phyloP scores from a whole-genome alignment of 2,797 vertebrate genomes.

The Malacoctenus gilli region DNA sequence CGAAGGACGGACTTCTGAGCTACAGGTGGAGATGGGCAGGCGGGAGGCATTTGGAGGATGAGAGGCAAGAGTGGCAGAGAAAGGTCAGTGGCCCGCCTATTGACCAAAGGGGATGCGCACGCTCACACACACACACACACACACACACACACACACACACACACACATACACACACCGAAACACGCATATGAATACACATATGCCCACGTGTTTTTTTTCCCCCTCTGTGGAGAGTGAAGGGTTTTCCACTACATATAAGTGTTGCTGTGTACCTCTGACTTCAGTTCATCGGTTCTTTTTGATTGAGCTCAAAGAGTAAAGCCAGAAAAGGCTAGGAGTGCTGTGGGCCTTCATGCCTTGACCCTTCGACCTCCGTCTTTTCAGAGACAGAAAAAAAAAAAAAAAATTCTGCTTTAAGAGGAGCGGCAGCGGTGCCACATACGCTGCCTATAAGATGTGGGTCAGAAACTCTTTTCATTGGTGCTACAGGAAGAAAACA shows the following conservation, averaged over 20 bases:
- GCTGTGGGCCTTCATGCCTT: constrained; percentile 35
- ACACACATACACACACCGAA: constrained; percentile 34
- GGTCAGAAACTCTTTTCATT: constrained; percentile 60
- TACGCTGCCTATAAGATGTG: constrained; percentile 43
- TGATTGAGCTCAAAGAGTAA: constrained; percentile 48
- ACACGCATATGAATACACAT: constrained; percentile 34
- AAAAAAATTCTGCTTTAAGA: constrained; percentile 25
- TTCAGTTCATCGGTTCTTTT: constrained; percentile 39
- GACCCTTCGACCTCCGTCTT: constrained; percentile 49
- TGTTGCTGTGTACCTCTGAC: constrained; percentile 33
- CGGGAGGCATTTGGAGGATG: constrained; percentile 59
- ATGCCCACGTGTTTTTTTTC: constrained; percentile 20
- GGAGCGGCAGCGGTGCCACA: constrained; percentile 34
- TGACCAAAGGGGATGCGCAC: constrained; percentile 30
- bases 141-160: too few species aligned
- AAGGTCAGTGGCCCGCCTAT: constrained; percentile 59
- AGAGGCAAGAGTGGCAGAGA: constrained; percentile 51
- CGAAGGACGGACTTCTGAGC: constrained; percentile 69
- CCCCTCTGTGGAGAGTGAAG: constrained; percentile 12
- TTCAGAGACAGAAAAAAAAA: constrained; percentile 20
- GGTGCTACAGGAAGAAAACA: constrained; percentile 38
- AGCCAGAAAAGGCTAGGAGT: constrained; percentile 34
- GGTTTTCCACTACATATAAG: constrained; percentile 33
- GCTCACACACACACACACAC: too few species aligned
- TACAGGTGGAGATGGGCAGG: constrained; percentile 68